These are phyloP conservation scores for Todiramphus chloris DNA, from an alignment of 2,113 vertebrate genomes.

Conservation along the genomic window DNA sequence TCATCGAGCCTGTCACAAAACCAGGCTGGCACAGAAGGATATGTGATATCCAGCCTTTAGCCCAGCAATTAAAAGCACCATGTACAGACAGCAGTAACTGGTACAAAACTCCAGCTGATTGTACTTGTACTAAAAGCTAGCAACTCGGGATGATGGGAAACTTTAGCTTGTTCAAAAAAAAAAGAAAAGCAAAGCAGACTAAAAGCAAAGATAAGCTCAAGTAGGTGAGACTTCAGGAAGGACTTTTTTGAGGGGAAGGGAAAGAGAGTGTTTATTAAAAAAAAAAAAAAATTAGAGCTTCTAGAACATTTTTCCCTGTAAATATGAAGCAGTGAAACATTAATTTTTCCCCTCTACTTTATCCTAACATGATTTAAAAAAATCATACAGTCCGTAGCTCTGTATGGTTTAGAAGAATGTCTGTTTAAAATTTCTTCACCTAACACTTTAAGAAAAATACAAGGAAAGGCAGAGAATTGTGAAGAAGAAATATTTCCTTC, in stretches of 20 bases:
- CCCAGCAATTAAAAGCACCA: neutral
- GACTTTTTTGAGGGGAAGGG: neutral
- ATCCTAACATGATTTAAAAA: constrained; percentile 16
- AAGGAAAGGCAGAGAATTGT: neutral
- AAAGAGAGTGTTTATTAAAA: neutral
- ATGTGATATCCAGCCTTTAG: neutral
- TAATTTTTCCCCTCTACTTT: neutral
- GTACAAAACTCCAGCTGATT: neutral
- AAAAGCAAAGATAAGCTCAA: constrained; percentile 27
- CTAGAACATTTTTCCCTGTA: neutral
- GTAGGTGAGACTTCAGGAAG: neutral
- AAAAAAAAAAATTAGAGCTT: neutral
- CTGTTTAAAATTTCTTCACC: constrained; percentile 29
- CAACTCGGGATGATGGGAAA: neutral
- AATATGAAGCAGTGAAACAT: neutral
- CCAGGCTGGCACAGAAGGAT: neutral
- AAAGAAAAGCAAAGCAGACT: neutral
- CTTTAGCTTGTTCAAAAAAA: neutral
- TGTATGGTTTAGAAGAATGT: neutral
- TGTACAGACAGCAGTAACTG: neutral
- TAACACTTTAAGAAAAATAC: neutral
- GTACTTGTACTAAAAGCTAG: neutral
- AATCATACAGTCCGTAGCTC: constrained; percentile 12
- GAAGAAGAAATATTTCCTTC: neutral
- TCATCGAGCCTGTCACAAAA: neutral